Base-by-base conservation (phyloP, 2,113 vertebrate species). In the Cephalopterus ornatus region DNA sequence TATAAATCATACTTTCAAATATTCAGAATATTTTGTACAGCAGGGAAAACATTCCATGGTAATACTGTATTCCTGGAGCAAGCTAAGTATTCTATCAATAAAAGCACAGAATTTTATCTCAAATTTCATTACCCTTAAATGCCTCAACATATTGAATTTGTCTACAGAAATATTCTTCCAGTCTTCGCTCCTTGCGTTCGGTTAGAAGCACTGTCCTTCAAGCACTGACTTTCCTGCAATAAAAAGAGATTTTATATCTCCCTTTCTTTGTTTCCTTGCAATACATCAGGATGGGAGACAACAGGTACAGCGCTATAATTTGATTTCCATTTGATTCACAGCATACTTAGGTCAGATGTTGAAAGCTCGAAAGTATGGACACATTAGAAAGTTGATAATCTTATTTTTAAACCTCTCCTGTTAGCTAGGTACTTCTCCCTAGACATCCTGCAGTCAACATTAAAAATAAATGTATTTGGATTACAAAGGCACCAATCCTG, bases 321-420 rank as follows among this genome's bases (percentile, higher is more conserved):
- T 93, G 72, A 89, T 93, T 96, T 93, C 73, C 50, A 24, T 86
- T 92, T 95, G 95, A 96, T 97, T 96, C 88, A 92, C 85, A 80
- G 90, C 88, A 63, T 37, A 81, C 88, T 91, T 70, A 26, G 63
- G 83, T 89, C 86, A 91, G 76, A 39, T 56, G 50, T 14, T 89
- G 96, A 96, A 90, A 96, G 79, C 91, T 80, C 1, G 0, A 52
- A 91, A 92, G 63, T 71, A 63, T 76, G 73, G 89, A 74, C 88
- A 55, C 61, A 59, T 91, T 84, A 89, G 30, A 59, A 91, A 72
- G 86, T 47, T 93, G 95, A 84, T 91, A 94, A 86, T 74, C 79
- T 52, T 92, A 89, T 94, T 95, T 95, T 93, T 90, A 96, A 94
- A 67, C 6, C 37, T 84, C 83, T 90, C 67, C 85, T 92, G 78